phyloP scores from a whole-genome alignment of 1,140 invertebrate species.

The Conus ventricosus region DNA sequence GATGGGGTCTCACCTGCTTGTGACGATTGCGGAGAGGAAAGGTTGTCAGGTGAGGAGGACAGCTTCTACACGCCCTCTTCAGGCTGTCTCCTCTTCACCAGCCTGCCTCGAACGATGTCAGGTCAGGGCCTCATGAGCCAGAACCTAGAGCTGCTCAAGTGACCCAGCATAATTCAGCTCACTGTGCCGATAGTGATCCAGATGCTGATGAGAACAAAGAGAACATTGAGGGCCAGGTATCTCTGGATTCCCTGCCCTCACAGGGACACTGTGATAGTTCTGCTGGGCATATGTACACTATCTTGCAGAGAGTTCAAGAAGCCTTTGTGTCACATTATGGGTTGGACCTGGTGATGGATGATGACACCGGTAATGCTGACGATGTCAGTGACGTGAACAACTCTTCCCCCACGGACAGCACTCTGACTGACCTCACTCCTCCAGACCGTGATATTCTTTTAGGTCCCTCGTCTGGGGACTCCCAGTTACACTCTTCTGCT shows the following conservation, averaged over 20 bases:
- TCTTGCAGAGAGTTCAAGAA: constrained; percentile 10
- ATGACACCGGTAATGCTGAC: background rate
- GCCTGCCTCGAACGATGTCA: background rate
- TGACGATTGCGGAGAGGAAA: background rate
- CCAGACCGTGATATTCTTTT: background rate
- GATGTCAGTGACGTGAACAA: background rate
- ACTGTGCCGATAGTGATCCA: background rate
- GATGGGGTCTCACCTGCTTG: background rate
- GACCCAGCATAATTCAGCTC: background rate
- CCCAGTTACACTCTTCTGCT: background rate
- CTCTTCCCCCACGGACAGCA: background rate
- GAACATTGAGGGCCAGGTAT: background rate
- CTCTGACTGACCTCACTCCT: constrained; percentile 11
- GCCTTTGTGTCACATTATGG: background rate
- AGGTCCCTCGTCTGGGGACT: background rate
- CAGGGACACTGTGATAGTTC: background rate
- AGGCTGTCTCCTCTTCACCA: constrained; percentile 17
- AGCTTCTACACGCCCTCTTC: constrained; percentile 27
- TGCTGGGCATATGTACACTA: background rate
- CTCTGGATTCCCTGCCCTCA: background rate
- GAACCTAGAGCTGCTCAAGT: background rate
- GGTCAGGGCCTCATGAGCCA: background rate
- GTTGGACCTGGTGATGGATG: background rate
- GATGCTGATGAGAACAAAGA: background rate
- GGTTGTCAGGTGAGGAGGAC: constrained; percentile 26